These are phyloP conservation scores for Drosophila anomalata DNA, from an alignment of 2,888 invertebrate genomes.

Conservation along the genomic window DNA sequence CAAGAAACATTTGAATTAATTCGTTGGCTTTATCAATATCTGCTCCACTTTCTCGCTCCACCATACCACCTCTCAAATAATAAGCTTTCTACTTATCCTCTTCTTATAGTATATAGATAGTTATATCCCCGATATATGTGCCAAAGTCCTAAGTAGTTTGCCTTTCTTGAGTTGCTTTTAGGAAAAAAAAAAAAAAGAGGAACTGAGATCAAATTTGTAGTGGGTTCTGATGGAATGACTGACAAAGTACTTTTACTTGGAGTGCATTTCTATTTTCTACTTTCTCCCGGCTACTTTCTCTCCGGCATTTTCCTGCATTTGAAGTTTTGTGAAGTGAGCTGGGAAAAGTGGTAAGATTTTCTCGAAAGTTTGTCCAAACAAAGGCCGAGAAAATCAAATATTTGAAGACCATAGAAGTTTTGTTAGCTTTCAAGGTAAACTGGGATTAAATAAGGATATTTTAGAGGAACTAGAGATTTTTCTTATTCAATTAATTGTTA, in stretches of 20 bases:
- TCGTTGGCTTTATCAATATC: slow-evolving; percentile 61
- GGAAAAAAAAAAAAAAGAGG: slow-evolving; percentile 54
- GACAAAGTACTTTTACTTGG: slow-evolving; percentile 62
- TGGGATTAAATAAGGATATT: neutral
- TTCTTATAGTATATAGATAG: slow-evolving; percentile 23
- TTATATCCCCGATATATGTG: neutral
- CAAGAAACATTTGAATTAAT: slow-evolving; percentile 39
- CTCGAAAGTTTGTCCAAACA: slow-evolving; percentile 49
- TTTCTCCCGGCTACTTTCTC: neutral
- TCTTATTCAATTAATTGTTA: no score
- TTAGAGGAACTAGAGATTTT: no score
- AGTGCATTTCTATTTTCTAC: slow-evolving; percentile 56
- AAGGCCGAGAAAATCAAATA: slow-evolving; percentile 42
- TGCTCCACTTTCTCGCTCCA: neutral
- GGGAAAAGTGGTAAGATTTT: slow-evolving; percentile 26
- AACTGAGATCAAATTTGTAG: slow-evolving; percentile 9
- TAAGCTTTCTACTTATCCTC: slow-evolving; percentile 38
- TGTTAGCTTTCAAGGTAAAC: slow-evolving; percentile 7
- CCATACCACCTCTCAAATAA: slow-evolving; percentile 35
- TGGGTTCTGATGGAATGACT: slow-evolving; percentile 29
- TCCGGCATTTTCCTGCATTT: neutral
- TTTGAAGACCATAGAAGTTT: slow-evolving; percentile 32
- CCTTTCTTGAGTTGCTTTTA: slow-evolving; percentile 59
- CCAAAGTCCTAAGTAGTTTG: slow-evolving; percentile 49
- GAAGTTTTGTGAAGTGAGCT: neutral